These are phyloP conservation scores for Pangasius larnaudii DNA, from an alignment of 2,797 vertebrate genomes.

Conservation along the genomic window DNA sequence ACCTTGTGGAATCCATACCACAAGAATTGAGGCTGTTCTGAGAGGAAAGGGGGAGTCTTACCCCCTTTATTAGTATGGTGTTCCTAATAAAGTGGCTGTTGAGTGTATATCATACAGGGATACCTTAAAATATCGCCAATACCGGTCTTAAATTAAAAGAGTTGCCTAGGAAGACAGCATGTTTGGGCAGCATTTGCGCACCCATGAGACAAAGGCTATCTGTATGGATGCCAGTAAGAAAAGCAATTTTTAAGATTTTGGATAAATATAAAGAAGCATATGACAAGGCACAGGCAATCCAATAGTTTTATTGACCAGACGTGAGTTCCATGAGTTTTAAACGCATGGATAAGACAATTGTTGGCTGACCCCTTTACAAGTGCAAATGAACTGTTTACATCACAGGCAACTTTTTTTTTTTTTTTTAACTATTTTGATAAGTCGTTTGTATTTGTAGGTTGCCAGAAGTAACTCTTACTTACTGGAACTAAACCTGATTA, in stretches of 20 bases:
- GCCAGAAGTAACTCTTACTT: not conserved
- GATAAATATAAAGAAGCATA: not conserved
- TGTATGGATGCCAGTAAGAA: not conserved
- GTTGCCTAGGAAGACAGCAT: not conserved
- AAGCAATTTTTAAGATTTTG: not conserved
- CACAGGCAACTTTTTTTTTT: not conserved
- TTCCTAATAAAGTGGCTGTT: not conserved
- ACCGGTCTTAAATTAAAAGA: not conserved
- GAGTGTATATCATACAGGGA: not conserved
- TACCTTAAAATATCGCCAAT: not conserved
- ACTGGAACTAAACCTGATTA: not conserved
- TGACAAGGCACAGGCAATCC: not conserved
- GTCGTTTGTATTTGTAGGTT: not conserved
- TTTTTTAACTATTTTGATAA: not conserved
- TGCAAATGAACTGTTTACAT: not conserved
- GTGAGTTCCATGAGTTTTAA: too few relatives aligned
- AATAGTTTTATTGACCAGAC: not conserved
- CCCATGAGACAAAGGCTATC: not conserved
- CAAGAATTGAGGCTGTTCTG: not conserved
- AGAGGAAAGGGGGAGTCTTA: not conserved
- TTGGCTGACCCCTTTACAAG: not conserved
- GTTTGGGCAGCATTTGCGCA: not conserved
- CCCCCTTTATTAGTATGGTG: not conserved
- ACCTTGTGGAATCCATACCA: not conserved
- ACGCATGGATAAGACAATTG: not conserved